Conservation (phyloP, 2,113 vertebrate species). For the Notarius quadriscutis region DNA sequence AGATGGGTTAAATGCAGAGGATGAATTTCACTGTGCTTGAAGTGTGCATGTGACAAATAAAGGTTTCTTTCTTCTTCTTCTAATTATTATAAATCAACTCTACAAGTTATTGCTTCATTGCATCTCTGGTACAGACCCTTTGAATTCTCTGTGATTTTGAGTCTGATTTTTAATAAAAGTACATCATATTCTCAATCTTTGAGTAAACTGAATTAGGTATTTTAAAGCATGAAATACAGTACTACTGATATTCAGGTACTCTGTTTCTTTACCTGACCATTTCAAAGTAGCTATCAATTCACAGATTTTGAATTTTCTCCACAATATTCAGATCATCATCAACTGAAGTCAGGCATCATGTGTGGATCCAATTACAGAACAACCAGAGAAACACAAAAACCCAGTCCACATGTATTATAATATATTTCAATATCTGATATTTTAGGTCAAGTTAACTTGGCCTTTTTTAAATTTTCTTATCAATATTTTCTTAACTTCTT, state of each 20-base stretch:
- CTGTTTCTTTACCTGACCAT: neutral
- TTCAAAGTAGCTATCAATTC: neutral
- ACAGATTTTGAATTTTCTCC: neutral
- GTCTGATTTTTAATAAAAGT: neutral
- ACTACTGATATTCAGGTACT: neutral
- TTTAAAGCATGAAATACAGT: neutral
- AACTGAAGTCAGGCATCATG: neutral
- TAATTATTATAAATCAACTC: too few species aligned
- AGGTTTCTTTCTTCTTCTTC: too few species aligned
- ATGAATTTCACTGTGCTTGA: too few species aligned
- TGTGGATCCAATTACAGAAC: neutral
- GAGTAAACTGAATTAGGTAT: neutral
- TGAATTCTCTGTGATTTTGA: neutral
- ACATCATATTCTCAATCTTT: neutral
- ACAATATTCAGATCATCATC: neutral
- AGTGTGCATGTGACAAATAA: too few species aligned
- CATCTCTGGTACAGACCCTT: too few species aligned
- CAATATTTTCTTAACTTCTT: slow-evolving; percentile 63
- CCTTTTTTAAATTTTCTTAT: slow-evolving; percentile 38
- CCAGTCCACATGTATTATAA: neutral
- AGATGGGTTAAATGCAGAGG: too few species aligned
- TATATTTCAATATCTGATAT: neutral
- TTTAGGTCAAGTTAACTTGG: neutral
- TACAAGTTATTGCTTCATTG: too few species aligned
- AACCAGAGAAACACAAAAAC: neutral